A percentile compares a stretch with the other conserved stretches of the same genome.
phyloP scores from a whole-genome alignment of 2,113 vertebrate species.

The Siniperca chuatsi region DNA sequence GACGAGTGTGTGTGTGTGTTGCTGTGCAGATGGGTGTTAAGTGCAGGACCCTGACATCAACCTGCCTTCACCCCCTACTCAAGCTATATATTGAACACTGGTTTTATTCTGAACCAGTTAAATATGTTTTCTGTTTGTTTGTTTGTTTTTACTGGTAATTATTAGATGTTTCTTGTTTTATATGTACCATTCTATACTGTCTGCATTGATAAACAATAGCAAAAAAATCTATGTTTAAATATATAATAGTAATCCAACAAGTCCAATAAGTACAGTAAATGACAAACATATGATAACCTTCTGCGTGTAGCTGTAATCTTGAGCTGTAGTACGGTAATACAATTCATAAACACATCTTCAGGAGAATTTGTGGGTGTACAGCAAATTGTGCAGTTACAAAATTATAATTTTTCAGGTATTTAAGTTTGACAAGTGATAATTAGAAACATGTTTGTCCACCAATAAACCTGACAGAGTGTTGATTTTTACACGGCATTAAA shows the following conservation, averaged over 20 bases:
- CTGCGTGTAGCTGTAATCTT: neutral
- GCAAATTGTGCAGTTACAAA: constrained; percentile 1
- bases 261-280: neutral
- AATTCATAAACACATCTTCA: neutral
- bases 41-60: constrained; percentile 41
- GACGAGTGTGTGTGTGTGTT: constrained; percentile 27
- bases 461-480: constrained; percentile 12
- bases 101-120: neutral
- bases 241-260: neutral
- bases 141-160: neutral
- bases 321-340: neutral
- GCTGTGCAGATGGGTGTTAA: constrained; percentile 36
- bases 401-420: neutral
- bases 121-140: neutral
- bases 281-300: neutral
- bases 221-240: neutral
- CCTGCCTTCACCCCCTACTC: constrained; percentile 42
- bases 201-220: neutral
- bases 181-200: neutral
- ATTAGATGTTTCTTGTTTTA: neutral
- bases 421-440: neutral
- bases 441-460: neutral
- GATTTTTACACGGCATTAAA: constrained; percentile 12
- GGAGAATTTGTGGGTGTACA: neutral
- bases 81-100: constrained; percentile 3